Conservation (phyloP, 2,113 vertebrate genomes). For the Centrocercus urophasianus region DNA sequence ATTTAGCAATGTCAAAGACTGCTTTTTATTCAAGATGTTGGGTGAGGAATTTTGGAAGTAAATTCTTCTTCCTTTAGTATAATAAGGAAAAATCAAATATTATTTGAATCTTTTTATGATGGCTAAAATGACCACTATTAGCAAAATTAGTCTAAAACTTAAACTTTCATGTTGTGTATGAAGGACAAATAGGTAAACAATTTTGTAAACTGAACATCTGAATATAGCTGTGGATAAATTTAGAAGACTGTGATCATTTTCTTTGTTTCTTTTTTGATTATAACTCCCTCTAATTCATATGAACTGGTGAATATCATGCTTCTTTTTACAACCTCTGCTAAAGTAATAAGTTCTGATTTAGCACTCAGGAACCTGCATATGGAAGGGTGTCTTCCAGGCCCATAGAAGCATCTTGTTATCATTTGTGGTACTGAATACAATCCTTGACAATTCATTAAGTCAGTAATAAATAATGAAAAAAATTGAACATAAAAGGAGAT, state of each 20-base stretch:
- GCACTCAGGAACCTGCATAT: background rate
- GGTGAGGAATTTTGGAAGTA: slow-evolving; percentile 26
- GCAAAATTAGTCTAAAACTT: background rate
- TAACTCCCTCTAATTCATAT: background rate
- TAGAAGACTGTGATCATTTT: background rate
- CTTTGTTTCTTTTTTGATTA: background rate
- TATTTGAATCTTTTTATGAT: background rate
- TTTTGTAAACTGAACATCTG: background rate
- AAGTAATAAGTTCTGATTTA: background rate
- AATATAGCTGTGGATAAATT: background rate
- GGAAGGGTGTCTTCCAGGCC: background rate
- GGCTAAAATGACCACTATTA: background rate
- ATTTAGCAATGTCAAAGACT: slow-evolving; percentile 21
- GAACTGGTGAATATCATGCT: rapidly evolving
- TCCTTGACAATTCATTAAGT: background rate
- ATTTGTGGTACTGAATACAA: rapidly evolving
- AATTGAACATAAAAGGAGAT: background rate
- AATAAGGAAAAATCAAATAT: background rate
- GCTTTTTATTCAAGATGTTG: background rate
- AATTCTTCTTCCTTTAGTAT: background rate
- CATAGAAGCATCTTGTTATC: background rate
- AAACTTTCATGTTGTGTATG: background rate
- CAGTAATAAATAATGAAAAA: background rate
- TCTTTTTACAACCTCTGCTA: background rate
- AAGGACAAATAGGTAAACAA: background rate